Evolutionary conservation across 2,888 invertebrate genomes (phyloP), one percentile per base, ranked within the genome.

Genomic region (Mellilla xanthometata): DNA sequence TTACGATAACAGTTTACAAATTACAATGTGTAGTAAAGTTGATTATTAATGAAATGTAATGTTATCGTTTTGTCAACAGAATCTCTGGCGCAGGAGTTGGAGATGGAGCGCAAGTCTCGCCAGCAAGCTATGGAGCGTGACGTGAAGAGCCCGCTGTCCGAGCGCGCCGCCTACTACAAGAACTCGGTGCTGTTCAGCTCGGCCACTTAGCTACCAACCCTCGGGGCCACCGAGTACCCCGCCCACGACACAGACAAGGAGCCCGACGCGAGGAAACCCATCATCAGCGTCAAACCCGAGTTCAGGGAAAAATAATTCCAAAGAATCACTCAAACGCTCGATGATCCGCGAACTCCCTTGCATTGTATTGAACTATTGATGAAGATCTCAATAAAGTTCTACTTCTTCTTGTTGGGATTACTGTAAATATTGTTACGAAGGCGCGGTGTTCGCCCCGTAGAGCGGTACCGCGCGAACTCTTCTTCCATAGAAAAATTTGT

Each of bases 111-210:
- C 79, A 96, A 96, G 82, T 93, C 94, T 32, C 93, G 96, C 56
- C 95, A 95, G 71, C 95, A 94, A 66, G 93, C 93, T 56, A 90
- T 93, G 77, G 96, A 96, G 73, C 92, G 95, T 57, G 96, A 96
- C 74, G 95, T 96, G 41, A 96, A 96, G 84, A 95, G 96, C 64
- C 95, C 96, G 24, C 91, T 96, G 53, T 95, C 95, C 66, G 96
- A 96, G 82, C 91, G 94, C 52, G 92, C 93, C 58, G 93, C 93
- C 65, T 96, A 96, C 85, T 96, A 96, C 91, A 96, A 96, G 88
- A 96, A 96, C 86, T 96, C 96, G 23, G 96, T 96, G 60, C 91
- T 96, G 57, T 96, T 96, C 81, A 96, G 96, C 66, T 96, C 96
- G 77, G 96, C 96, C 73, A 96, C 96, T 89, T 93, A 92, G 91